Evolutionary conservation across 1,140 invertebrate genomes (phyloP).

Genomic region (Muscidifurax raptorellus): DNA sequence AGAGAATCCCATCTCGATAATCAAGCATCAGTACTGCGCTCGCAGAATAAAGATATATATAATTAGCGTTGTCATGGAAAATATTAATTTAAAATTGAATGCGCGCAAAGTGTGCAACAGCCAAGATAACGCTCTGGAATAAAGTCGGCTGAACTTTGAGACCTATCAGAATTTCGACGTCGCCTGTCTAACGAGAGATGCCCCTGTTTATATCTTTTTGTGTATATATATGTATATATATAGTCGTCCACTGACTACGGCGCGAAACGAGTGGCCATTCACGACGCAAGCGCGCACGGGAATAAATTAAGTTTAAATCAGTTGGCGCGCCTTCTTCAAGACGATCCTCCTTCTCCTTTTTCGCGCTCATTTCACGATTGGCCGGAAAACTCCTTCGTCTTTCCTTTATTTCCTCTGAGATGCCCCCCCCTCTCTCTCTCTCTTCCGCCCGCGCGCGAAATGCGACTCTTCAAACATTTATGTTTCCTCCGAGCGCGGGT

Average conservation of each 20-base stretch:
- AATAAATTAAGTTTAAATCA: constrained; percentile 63
- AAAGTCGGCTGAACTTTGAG: constrained; percentile 27
- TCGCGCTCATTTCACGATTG: constrained; percentile 36
- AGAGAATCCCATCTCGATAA: not conserved
- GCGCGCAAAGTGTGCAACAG: not conserved
- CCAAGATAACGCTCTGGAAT: not conserved
- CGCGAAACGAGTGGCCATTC: constrained; percentile 54
- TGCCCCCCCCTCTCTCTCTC: not conserved
- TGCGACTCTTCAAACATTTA: not conserved
- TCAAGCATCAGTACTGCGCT: not conserved
- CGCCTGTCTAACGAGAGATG: constrained; percentile 15
- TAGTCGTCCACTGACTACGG: not conserved
- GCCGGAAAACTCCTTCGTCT: constrained; percentile 32
- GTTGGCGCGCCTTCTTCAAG: constrained; percentile 24
- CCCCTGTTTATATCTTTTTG: not conserved
- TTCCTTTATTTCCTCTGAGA: constrained; percentile 11
- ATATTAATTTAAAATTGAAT: constrained; percentile 22
- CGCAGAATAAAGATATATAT: too few species aligned
- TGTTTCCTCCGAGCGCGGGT: not conserved
- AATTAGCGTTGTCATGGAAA: not conserved
- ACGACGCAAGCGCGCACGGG: constrained; percentile 51
- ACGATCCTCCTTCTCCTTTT: constrained; percentile 41
- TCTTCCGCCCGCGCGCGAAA: not conserved
- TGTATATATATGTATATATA: not conserved
- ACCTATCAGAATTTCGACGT: constrained; percentile 32